These are phyloP conservation scores for Epirrhoe tristata DNA, from an alignment of 2,888 invertebrate species.

Conservation along the genomic window DNA sequence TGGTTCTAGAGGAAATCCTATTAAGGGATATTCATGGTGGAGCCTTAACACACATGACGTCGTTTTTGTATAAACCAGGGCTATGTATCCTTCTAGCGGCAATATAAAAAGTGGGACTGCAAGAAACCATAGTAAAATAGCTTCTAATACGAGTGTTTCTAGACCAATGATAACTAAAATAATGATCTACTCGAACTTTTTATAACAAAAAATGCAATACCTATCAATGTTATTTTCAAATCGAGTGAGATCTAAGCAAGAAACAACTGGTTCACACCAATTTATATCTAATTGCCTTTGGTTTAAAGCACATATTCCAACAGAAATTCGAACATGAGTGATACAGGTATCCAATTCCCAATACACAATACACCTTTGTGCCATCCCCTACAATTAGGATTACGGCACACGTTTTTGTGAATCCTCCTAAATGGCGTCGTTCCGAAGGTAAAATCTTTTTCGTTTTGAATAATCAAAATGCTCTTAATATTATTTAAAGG, in stretches of 20 bases:
- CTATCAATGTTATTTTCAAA: too few species aligned
- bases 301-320: constrained; percentile 2
- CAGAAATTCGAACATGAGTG: constrained; percentile 1
- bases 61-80: too few species aligned
- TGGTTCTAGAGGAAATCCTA: neutral
- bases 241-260: too few species aligned
- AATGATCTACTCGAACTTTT: too few species aligned
- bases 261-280: neutral
- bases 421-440: constrained; percentile 29
- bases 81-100: too few species aligned
- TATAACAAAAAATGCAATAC: too few species aligned
- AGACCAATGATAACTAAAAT: too few species aligned
- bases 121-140: too few species aligned
- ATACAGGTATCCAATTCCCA: constrained; percentile 6
- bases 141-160: too few species aligned
- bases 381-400: constrained; percentile 38
- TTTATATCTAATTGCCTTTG: constrained; percentile 1
- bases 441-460: constrained; percentile 29
- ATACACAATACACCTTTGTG: constrained; percentile 32
- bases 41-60: too few species aligned
- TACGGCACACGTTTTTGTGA: constrained; percentile 35
- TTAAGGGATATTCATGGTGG: neutral
- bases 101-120: too few species aligned
- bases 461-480: constrained; percentile 18
- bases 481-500: constrained; percentile 15